These are phyloP conservation scores for Archilochus colubris DNA, from an alignment of 2,113 vertebrate species.

Conservation along the genomic window DNA sequence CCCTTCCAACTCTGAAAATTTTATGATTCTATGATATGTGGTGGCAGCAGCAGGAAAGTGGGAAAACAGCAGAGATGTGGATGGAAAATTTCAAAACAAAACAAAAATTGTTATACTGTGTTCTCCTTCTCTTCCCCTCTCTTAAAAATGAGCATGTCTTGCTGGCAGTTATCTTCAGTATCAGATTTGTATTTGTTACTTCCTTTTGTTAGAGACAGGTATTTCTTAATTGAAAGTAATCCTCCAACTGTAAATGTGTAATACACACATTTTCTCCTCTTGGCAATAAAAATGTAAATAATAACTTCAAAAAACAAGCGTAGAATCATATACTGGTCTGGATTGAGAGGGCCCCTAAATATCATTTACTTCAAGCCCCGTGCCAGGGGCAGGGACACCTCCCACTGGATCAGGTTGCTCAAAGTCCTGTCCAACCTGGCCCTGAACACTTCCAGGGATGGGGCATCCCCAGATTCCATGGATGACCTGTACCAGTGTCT, in stretches of 20 bases:
- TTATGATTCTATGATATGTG: too few relatives aligned
- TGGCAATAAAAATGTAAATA: not conserved
- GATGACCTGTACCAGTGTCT: too few relatives aligned
- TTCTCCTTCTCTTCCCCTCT: not conserved
- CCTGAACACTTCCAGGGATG: too few relatives aligned
- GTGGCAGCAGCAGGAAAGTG: not conserved
- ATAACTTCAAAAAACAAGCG: not conserved
- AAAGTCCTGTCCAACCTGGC: too few relatives aligned
- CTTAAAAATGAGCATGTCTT: not conserved
- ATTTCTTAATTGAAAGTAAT: not conserved
- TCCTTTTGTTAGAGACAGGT: not conserved
- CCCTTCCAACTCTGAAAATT: too few relatives aligned
- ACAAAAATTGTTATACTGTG: not conserved
- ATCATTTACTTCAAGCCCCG: too few relatives aligned
- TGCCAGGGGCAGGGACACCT: too few relatives aligned
- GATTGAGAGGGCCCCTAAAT: too few relatives aligned
- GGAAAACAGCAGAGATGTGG: not conserved
- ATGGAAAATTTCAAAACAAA: not conserved
- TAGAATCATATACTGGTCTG: not conserved
- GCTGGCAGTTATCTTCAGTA: not conserved
- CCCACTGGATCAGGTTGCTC: too few relatives aligned
- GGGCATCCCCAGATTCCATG: too few relatives aligned
- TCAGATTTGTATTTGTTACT: not conserved
- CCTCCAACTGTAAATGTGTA: not conserved
- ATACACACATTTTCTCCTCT: not conserved